Base-by-base conservation (phyloP, 2,113 vertebrate genomes). In the Periophthalmus modestus region DNA sequence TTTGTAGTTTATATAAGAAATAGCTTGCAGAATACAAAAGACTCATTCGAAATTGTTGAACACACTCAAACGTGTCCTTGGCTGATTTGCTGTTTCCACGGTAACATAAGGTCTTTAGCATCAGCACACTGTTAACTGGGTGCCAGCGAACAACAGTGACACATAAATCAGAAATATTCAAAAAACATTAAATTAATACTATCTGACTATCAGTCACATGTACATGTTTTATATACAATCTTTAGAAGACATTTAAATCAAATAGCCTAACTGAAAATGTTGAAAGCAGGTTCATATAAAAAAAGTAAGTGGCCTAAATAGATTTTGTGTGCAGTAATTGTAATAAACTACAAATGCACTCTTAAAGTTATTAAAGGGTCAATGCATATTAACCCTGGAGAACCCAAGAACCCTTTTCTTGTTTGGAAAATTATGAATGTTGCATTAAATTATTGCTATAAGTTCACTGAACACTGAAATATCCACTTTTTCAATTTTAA, bases 11-110 rank as follows among this genome's bases (percentile, higher is more conserved):
- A 28, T 28, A 59, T 12, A 19, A 36, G 55, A 62, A 43, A 73
- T 74, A 75, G 72, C 59, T 75, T 46, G 62, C 52, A 36, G 71
- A 58, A 43, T n/a, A 18, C 73, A 0, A 73, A 1, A 71, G 47
- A 75, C 54, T 69, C 19, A 55, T 0, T 54, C 33, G 61, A 23
- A 72, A 50, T 61, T 75, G 78, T 81, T 48, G 58, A 75, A 72
- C 70, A 75, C 77, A 81, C 57, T 68, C 62, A 73, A 58, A 61
- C 23, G 33, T 72, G 86, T 83, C 75, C 85, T 88, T 74, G 87
- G 84, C 85, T 90, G 85, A 86, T 81, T 68, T 79, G 75, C 74
- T 11, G 83, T 91, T 91, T 85, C 86, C 89, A 86, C 70, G 57
- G 83, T 78, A 85, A 88, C 87, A 10, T 58, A 14, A 58, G 63